Conservation (phyloP, 2,888 invertebrate genomes). For the Charanyca ferruginea region DNA sequence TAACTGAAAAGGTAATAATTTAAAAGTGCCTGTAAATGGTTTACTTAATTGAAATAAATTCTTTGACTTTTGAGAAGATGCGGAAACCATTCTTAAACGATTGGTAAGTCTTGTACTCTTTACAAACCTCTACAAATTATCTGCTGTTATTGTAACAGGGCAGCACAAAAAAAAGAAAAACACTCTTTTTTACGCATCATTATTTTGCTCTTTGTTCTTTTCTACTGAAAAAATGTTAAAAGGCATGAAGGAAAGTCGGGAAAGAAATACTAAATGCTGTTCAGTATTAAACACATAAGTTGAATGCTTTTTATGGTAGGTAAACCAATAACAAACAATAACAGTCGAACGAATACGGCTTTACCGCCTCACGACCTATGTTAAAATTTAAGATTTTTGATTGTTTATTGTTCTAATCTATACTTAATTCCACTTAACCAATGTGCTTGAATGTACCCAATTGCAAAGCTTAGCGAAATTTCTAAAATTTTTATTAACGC, state of each 20-base stretch:
- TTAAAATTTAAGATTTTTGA: not conserved
- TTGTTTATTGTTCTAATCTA: not conserved
- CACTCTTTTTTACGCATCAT: not conserved
- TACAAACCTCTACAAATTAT: not conserved
- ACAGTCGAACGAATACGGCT: not conserved
- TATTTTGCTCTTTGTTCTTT: conserved; percentile 1
- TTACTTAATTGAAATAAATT: no score
- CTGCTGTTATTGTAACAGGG: conserved; percentile 1
- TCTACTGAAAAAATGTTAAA: not conserved
- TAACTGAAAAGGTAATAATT: not conserved
- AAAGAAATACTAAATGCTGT: no score
- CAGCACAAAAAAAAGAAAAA: conserved; percentile 7
- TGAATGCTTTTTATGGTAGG: no score
- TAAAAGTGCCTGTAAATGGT: no score
- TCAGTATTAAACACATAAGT: not conserved
- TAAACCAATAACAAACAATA: not conserved
- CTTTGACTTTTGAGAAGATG: no score
- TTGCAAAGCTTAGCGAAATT: no score
- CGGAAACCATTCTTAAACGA: conserved; percentile 2
- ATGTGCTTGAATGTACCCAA: no score
- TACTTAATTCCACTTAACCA: no score
- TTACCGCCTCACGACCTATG: not conserved
- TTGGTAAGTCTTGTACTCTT: not conserved
- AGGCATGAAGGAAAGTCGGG: not conserved
- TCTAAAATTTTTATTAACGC: no score